Conservation (phyloP, 2,888 invertebrate genomes). For the Belgica antarctica region DNA sequence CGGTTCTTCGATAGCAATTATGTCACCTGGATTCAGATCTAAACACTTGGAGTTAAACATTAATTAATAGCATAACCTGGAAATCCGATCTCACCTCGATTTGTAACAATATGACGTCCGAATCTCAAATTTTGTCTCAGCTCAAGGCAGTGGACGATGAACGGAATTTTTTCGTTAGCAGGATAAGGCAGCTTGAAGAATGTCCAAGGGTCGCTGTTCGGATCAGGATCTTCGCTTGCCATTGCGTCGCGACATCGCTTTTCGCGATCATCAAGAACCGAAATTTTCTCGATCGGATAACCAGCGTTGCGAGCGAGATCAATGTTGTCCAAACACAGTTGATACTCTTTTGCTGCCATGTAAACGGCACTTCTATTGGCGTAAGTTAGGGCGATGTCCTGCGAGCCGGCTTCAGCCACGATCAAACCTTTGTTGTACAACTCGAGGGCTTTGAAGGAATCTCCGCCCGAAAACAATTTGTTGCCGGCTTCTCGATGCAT, state of each 20-base stretch:
- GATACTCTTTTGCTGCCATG: slow-evolving; percentile 62
- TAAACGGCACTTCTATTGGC: slow-evolving; percentile 77
- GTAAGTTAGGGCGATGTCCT: slow-evolving; percentile 64
- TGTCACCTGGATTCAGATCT: slow-evolving; percentile 67
- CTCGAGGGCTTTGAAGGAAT: slow-evolving; percentile 54
- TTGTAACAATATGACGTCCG: slow-evolving; percentile 71
- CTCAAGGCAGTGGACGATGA: slow-evolving; percentile 64
- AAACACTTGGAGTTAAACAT: neutral
- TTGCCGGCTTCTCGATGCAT: neutral
- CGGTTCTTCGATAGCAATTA: slow-evolving; percentile 74
- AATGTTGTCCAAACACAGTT: slow-evolving; percentile 69
- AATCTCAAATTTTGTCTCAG: slow-evolving; percentile 59
- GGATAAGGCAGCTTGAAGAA: slow-evolving; percentile 45
- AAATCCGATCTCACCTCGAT: slow-evolving; percentile 6
- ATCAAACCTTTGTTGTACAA: slow-evolving; percentile 65
- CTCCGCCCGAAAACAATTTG: neutral
- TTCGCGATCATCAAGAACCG: slow-evolving; percentile 53
- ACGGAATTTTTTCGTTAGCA: slow-evolving; percentile 57
- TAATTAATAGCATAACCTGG: too few species aligned
- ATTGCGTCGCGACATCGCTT: slow-evolving; percentile 46
- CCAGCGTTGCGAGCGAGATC: slow-evolving; percentile 57
- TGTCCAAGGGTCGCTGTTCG: neutral
- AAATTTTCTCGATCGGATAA: slow-evolving; percentile 56
- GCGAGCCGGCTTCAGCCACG: slow-evolving; percentile 60
- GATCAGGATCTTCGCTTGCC: neutral